Evolutionary conservation across 2,113 vertebrate genomes (phyloP), one percentile per base, ranked within the genome.

Genomic region (Sapayoa aenigma): DNA sequence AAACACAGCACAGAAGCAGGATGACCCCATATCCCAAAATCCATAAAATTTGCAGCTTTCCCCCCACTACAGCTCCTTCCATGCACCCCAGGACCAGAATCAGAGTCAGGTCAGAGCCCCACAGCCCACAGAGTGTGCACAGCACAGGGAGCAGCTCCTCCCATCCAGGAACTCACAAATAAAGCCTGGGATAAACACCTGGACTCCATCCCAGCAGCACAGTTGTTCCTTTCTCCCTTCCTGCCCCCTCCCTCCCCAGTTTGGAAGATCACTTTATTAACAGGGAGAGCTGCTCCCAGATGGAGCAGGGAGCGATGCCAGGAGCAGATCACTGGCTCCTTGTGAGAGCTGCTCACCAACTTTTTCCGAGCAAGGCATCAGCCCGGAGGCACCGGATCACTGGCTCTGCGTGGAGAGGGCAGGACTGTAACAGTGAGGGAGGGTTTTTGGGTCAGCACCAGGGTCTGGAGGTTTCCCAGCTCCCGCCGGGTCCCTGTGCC

Each of bases 121-220:
- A 1, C 11, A 0, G 71, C 42, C 7, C 0, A 11, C 72, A 35
- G 14, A 87, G 87, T 8, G 37, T 35, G 52, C 17, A 2, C 72
- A 37, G 20, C 27, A 12, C 30, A 74, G 83, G 14, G 33, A n/a
- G 46, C 84, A 30, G 82, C 14, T 85, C 46, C 52, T n/a, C 83
- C 28, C 75, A 16, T 15, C 72, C 79, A 73, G 46, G 52, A 79
- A 49, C 85, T 15, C 71, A 28, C 90, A 75, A 89, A 66, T 2
- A 60, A 28, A 85, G 46, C 72, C 14, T 11, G 21, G 31, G 80
- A 86, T 46, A 72, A 96, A 96, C 95, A 94, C 95, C 88, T 79
- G 72, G 93, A 89, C 62, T 3, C 47, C 31, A 2, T 44, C 93
- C 93, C 93, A 82, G 92, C 79, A 6, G 2, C 93, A 74, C 92